Evolutionary conservation across 2,888 invertebrate species (phyloP).

Genomic region (Falcaria lacertinaria): DNA sequence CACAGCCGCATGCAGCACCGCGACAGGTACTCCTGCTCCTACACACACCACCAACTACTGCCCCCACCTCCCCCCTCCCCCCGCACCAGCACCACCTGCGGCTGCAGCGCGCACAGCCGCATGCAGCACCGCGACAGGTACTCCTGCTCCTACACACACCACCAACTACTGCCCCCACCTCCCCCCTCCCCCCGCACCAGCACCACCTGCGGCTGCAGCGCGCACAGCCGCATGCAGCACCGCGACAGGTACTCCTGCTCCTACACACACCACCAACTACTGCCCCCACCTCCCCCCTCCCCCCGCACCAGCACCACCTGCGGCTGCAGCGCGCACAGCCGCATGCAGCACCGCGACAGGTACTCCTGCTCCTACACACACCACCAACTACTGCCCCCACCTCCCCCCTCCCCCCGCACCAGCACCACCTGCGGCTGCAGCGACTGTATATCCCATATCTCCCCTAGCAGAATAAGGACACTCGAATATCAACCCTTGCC

Average conservation of each 20-base stretch:
- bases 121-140: conserved; percentile 91
- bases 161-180: not conserved
- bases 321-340: no score
- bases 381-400: no score
- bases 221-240: conserved; percentile 90
- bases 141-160: conserved; percentile 84
- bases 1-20: conserved; percentile 91
- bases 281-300: no score
- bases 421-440: no score
- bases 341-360: no score
- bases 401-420: no score
- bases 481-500: not conserved
- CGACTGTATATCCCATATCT: no score
- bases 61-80: conserved; percentile 29
- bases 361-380: no score
- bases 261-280: conserved; percentile 43
- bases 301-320: no score
- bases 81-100: conserved; percentile 93
- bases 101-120: conserved; percentile 89
- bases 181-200: conserved; percentile 84
- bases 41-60: conserved; percentile 72
- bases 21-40: conserved; percentile 74
- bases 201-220: conserved; percentile 91
- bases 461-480: no score
- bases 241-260: conserved; percentile 92